These are phyloP conservation scores for Argyrosomus regius DNA, from an alignment of 2,797 vertebrate species.

Conservation along the genomic window DNA sequence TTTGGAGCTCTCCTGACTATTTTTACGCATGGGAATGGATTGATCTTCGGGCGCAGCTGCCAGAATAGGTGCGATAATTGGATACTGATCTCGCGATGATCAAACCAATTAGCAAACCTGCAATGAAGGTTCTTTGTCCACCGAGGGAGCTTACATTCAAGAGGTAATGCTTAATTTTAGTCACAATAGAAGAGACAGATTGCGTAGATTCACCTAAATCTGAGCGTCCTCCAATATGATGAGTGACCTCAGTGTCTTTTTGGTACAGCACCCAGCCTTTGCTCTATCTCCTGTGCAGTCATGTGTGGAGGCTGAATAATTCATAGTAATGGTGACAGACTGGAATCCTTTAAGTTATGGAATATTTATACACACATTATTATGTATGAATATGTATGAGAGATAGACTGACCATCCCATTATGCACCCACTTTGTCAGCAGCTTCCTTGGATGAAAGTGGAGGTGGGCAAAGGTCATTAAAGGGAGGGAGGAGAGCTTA, in stretches of 20 bases:
- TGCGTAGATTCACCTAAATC: slow-evolving; percentile 33
- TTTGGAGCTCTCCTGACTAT: slow-evolving; percentile 27
- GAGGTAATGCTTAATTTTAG: not conserved
- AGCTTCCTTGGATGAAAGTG: slow-evolving; percentile 23
- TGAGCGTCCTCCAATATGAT: not conserved
- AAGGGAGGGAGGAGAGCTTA: not conserved
- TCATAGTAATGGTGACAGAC: slow-evolving; percentile 73
- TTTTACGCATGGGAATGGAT: slow-evolving; percentile 47
- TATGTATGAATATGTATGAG: slow-evolving; percentile 72
- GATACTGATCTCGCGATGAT: slow-evolving; percentile 70
- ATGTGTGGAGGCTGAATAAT: slow-evolving; percentile 75
- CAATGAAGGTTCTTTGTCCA: slow-evolving; percentile 73
- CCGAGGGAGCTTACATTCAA: slow-evolving; percentile 31
- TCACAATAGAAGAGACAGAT: slow-evolving; percentile 14
- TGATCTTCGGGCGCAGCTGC: slow-evolving; percentile 49
- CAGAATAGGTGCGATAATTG: slow-evolving; percentile 69
- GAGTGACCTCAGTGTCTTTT: slow-evolving; percentile 25
- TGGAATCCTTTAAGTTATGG: slow-evolving; percentile 67
- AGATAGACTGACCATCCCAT: slow-evolving; percentile 53
- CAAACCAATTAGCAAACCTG: slow-evolving; percentile 70
- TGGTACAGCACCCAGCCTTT: slow-evolving; percentile 22
- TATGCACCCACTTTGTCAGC: slow-evolving; percentile 49
- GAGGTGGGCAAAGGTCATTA: slow-evolving; percentile 44
- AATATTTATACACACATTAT: slow-evolving; percentile 69
- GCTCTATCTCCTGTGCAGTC: slow-evolving; percentile 46